Base-by-base conservation (phyloP, 2,888 invertebrate genomes). In the Drosophila mimetica region DNA sequence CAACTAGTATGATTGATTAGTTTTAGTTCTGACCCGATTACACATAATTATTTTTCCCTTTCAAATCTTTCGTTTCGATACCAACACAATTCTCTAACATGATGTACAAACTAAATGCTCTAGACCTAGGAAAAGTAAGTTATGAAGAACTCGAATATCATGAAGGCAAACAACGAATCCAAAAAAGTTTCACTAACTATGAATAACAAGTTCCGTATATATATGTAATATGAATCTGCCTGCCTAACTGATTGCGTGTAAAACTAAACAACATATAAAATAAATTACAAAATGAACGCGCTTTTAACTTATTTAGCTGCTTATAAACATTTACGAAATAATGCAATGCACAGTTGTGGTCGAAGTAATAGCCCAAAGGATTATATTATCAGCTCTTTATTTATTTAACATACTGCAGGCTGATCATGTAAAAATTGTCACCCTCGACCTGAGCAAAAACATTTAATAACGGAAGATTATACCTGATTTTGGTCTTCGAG, bases 271-370 rank as follows among this genome's bases (percentile, higher is more conserved):
- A 82, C 63, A 75, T 73, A 75, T 63, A 54, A 76, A 71, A 80
- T 71, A 75, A 80, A 80, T 79, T 82, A 71, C 70, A 60, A 76
- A 72, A 52, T 77, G 66, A 83, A 65, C 63, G 39, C 54, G 36
- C 39, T 64, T 32, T 36, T 53, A 16, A 32, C 7, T 72, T 59
- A 44, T 41, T 44, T 51, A 20, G 39, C 37, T 63, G 42, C 14
- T 53, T 63, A 48, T 36, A 74, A 57, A 65, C 67, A 64, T 66
- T 65, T 60, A 59, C 53, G 47, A 71, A 60, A 61, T 77, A 71
- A 72, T 69, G 59, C 58, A 61, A 78, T 18, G 11, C 9, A 16
- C 34, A 63, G 37, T 25, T 16, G 60, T 61, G 44, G 37, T 44
- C 60, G 16, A 58, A 60, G 37, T 11, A 44, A 11, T 9, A 22